Conservation (phyloP, 2,113 vertebrate species). For the Gobio gobio region DNA sequence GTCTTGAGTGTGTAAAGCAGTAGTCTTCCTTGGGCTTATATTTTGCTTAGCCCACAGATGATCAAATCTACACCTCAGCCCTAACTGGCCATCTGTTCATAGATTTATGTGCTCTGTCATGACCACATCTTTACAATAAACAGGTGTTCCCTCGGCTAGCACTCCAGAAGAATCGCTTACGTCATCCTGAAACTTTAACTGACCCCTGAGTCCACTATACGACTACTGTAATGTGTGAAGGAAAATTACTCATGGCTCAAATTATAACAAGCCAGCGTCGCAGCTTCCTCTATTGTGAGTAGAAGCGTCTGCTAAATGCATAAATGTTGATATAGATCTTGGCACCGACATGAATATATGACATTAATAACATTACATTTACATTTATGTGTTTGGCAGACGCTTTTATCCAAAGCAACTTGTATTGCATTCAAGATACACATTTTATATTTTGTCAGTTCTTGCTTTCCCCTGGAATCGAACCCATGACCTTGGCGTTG, state of each 20-base stretch:
- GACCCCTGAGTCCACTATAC: background rate
- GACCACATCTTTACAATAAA: slow-evolving; percentile 65
- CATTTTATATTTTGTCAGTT: too few relatives aligned
- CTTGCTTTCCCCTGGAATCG: too few relatives aligned
- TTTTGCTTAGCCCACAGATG: slow-evolving; percentile 70
- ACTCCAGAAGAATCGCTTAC: background rate
- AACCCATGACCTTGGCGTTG: too few relatives aligned
- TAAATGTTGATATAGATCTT: background rate
- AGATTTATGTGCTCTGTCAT: slow-evolving; percentile 36
- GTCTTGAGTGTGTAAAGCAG: slow-evolving; percentile 14
- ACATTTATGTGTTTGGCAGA: too few relatives aligned
- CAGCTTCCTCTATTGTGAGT: background rate
- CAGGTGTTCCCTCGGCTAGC: slow-evolving; percentile 61
- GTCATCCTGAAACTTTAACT: slow-evolving; percentile 15
- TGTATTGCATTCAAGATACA: too few relatives aligned
- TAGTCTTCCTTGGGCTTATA: slow-evolving; percentile 53
- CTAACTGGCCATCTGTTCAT: slow-evolving; percentile 61
- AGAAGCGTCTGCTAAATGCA: background rate
- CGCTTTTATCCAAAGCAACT: too few relatives aligned
- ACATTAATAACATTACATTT: background rate
- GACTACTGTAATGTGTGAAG: background rate
- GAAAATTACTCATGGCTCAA: background rate
- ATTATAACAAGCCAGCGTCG: background rate
- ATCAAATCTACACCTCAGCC: slow-evolving; percentile 54
- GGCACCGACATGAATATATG: background rate